phyloP scores from a whole-genome alignment of 2,113 vertebrate species.

The Lipophrys pholis region DNA sequence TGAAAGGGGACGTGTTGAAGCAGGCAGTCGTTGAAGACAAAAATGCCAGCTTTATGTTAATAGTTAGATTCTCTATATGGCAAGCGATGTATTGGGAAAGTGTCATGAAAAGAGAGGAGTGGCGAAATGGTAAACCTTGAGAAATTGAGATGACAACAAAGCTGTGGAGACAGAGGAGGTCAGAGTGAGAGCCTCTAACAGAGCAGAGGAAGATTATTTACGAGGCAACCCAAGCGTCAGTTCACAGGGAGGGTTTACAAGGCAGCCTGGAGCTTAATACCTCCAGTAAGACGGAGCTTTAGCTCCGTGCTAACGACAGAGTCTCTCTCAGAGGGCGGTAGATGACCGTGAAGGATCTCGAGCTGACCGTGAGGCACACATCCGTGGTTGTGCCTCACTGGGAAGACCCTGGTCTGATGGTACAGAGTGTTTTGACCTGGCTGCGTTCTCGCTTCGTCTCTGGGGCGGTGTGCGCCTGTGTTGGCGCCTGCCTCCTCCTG shows the following conservation, averaged over 20 bases:
- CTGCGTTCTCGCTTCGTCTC: slow-evolving; percentile 44
- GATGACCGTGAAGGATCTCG: slow-evolving; percentile 22
- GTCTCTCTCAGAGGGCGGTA: neutral
- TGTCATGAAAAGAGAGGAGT: slow-evolving; percentile 22
- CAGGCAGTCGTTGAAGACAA: neutral
- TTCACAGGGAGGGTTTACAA: slow-evolving; percentile 11
- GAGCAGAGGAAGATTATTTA: slow-evolving; percentile 30
- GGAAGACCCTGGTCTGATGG: slow-evolving; percentile 39
- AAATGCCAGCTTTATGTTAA: neutral
- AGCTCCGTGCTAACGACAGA: neutral
- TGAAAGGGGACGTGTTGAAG: slow-evolving; percentile 6
- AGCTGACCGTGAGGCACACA: neutral
- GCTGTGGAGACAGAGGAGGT: neutral
- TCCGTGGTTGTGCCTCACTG: neutral
- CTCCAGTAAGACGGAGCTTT: slow-evolving; percentile 1
- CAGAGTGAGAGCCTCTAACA: slow-evolving; percentile 1
- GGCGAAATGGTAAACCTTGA: slow-evolving; percentile 26
- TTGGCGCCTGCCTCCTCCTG: slow-evolving; percentile 49
- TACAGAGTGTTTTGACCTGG: slow-evolving; percentile 42
- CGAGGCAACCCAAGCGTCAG: slow-evolving; percentile 5
- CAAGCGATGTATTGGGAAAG: slow-evolving; percentile 30
- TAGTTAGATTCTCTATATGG: slow-evolving; percentile 9
- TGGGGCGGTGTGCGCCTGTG: slow-evolving; percentile 38
- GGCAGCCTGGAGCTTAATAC: slow-evolving; percentile 1
- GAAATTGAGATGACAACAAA: slow-evolving; percentile 28